Base-by-base conservation (phyloP, 1,140 invertebrate species). In the Brevipalpus yothersi region DNA sequence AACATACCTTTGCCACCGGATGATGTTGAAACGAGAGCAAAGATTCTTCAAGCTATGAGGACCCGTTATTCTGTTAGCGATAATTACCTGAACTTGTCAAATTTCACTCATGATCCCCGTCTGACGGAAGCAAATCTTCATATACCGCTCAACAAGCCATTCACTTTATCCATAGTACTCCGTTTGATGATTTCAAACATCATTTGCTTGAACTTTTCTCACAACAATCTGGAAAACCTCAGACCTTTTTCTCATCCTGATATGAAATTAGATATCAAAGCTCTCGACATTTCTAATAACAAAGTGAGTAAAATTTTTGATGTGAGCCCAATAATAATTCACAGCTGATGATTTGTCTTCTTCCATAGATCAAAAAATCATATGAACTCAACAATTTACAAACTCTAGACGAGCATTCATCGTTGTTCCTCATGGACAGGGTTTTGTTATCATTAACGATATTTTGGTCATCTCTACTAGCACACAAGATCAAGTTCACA, bases 361-460 rank as follows among this genome's bases (percentile, higher is more conserved):
- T 1, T n/a, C 8, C 21, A 13, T 11, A 55, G 53, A 55, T 55
- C 8, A 55, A 17, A 55, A n/a, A 15, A 11, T 11, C 39, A 13
- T 13, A 13, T 39, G 53, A 55, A 55, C 12, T 55, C 15, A 31
- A 55, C 23, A 31, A 55, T 55, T 15, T 55, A 19, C 23, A 55
- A 39, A 17, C 10, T 4, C 21, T 39, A 13, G 53, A 55, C 75
- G 86, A 58, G 80, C 80, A 0, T 83, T 89, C 63, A 74, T 86
- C 2, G 82, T 92, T 62, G 80, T 88, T 53, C 84, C 86, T 0
- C 77, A 80, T 58, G 79, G 79, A 13, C 39, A 57, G 42, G 83
- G 85, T 41, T 68, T 82, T 69, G 84, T 83, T 65, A 87, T 93
- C 63, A 75, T 79, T 54, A 92, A 92, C 70, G 89, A 93, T 67